These are phyloP conservation scores for Eristalis pertinax DNA, from an alignment of 2,888 invertebrate species.

Conservation along the genomic window DNA sequence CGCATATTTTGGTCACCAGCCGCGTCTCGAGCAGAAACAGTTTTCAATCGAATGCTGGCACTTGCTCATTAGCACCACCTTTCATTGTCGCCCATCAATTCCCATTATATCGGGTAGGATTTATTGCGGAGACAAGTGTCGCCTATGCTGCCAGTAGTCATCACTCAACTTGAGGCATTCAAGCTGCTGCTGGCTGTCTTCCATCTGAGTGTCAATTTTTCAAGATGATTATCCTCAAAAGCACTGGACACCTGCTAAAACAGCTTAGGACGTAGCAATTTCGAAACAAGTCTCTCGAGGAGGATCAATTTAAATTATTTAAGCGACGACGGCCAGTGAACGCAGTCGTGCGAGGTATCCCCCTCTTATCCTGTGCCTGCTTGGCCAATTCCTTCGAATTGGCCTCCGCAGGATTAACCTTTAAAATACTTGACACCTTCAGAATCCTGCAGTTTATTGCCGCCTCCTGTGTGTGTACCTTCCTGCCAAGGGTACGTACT, in stretches of 20 bases:
- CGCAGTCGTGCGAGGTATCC: not conserved
- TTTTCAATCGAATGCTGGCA: too few relatives aligned
- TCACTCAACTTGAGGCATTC: slow-evolving; percentile 14
- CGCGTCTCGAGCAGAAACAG: not conserved
- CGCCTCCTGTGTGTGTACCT: not conserved
- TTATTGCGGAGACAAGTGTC: slow-evolving; percentile 16
- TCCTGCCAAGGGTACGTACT: not conserved
- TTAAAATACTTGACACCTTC: slow-evolving; percentile 53
- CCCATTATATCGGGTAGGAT: not conserved
- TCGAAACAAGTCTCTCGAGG: not conserved
- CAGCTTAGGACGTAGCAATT: slow-evolving; percentile 9
- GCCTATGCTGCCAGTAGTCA: slow-evolving; percentile 6
- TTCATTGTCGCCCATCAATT: not conserved
- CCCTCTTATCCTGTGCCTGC: not conserved
- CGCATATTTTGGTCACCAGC: not conserved
- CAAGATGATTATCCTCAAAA: slow-evolving; percentile 33
- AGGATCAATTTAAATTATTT: slow-evolving; percentile 62
- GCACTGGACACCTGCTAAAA: slow-evolving; percentile 41
- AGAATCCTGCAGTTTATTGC: not conserved
- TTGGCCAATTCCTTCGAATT: not conserved
- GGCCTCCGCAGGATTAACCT: slow-evolving; percentile 55
- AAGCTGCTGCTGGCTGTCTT: not conserved
- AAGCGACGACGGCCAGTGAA: slow-evolving; percentile 34
- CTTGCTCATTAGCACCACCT: not conserved
- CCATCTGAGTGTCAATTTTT: slow-evolving; percentile 33